Evolutionary conservation across 1,140 invertebrate genomes (phyloP).

Genomic region (Trinorchestia longiramus): DNA sequence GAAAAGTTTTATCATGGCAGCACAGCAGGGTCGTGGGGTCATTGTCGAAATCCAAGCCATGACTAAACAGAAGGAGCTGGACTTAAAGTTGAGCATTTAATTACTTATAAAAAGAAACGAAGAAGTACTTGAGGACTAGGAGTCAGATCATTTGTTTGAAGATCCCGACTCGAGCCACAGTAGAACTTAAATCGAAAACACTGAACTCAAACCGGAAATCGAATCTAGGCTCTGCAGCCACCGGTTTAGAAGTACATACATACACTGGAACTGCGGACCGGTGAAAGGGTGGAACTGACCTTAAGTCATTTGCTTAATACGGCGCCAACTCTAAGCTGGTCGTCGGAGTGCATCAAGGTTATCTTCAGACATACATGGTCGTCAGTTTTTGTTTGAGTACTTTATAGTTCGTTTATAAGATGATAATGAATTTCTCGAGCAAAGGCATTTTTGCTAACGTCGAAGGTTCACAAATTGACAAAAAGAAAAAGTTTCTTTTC

Average conservation of each 20-base stretch:
- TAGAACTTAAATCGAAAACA: neutral
- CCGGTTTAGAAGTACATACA: neutral
- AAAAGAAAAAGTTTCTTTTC: constrained; percentile 23
- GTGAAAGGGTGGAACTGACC: neutral
- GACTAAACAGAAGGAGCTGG: neutral
- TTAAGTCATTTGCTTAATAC: neutral
- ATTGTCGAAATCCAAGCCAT: neutral
- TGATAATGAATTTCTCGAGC: neutral
- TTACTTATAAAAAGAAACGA: neutral
- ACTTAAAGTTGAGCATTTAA: neutral
- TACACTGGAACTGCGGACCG: neutral
- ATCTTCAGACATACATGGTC: neutral
- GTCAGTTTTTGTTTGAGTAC: neutral
- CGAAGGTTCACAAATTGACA: neutral
- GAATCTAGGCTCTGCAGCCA: neutral
- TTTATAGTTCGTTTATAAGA: neutral
- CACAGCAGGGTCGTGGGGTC: neutral
- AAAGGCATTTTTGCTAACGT: neutral
- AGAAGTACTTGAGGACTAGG: neutral
- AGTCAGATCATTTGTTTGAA: neutral
- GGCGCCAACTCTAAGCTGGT: neutral
- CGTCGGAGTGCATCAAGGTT: neutral
- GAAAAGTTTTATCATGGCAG: neutral
- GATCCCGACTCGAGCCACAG: neutral
- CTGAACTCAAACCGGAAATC: neutral